phyloP scores from a whole-genome alignment of 2,113 vertebrate genomes.

The Phylloscopus whistleri region DNA sequence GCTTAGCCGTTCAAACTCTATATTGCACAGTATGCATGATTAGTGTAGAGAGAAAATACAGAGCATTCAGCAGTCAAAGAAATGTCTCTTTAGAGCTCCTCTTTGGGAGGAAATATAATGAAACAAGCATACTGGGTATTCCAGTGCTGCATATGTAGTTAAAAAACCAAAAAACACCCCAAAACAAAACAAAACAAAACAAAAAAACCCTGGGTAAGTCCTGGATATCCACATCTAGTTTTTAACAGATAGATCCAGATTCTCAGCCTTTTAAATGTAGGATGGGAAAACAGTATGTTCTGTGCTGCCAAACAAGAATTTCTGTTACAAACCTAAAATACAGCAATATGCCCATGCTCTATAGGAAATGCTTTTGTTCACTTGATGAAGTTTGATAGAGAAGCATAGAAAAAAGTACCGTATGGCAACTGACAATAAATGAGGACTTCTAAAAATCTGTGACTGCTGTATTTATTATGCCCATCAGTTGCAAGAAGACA shows the following conservation, averaged over 20 bases:
- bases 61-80: slow-evolving; percentile 10
- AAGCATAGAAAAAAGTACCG: neutral
- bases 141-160: neutral
- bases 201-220: neutral
- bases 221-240: neutral
- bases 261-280: neutral
- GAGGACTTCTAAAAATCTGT: neutral
- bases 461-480: neutral
- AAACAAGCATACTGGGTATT: neutral
- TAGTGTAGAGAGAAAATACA: slow-evolving; percentile 32
- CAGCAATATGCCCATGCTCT: too few species aligned
- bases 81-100: slow-evolving; percentile 16
- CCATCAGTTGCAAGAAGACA: neutral
- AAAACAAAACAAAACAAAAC: too few species aligned
- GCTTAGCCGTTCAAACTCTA: slow-evolving; percentile 33
- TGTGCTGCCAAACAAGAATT: neutral
- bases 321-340: neutral
- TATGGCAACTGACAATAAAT: neutral
- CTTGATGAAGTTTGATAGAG: neutral
- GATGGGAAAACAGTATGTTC: neutral
- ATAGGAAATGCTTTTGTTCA: neutral
- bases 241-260: neutral
- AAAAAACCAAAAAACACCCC: neutral
- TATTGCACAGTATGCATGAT: neutral
- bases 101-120: slow-evolving; percentile 23